phyloP scores from a whole-genome alignment of 2,113 vertebrate genomes.

The Grammomys dolichurus region DNA sequence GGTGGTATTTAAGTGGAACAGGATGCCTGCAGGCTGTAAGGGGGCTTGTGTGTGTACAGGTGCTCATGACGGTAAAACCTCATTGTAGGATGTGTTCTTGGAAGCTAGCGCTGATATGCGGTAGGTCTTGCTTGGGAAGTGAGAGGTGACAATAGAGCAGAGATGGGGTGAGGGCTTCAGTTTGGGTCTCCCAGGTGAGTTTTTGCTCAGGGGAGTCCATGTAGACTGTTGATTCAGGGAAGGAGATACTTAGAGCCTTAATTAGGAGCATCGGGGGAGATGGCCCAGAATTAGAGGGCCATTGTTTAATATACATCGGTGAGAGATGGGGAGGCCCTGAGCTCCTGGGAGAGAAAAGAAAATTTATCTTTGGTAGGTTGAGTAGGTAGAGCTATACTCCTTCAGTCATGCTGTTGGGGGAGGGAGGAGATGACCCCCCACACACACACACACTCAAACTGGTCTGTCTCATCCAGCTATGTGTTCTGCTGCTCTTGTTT shows the following conservation, averaged over 20 bases:
- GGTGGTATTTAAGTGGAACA: not conserved
- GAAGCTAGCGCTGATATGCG: not conserved
- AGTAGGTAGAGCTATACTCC: slow-evolving; percentile 28
- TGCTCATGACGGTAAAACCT: not conserved
- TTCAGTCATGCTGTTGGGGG: slow-evolving; percentile 14
- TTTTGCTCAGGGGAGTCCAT: not conserved
- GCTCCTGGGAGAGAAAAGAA: not conserved
- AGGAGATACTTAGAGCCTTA: not conserved
- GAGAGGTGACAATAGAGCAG: not conserved
- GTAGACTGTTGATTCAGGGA: not conserved
- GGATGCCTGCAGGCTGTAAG: not conserved
- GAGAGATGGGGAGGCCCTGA: not conserved
- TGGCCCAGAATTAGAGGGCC: not conserved
- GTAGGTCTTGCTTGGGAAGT: not conserved
- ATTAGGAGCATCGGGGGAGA: not conserved
- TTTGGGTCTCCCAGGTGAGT: not conserved
- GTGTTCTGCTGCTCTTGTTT: slow-evolving; percentile 69
- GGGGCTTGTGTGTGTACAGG: not conserved
- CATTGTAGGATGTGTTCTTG: not conserved
- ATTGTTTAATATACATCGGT: not conserved
- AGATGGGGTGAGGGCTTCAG: not conserved
- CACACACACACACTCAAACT: not conserved
- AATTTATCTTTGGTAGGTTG: not conserved
- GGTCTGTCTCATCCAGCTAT: slow-evolving; percentile 27
- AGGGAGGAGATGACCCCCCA: not conserved